These are phyloP conservation scores for Axis porcinus DNA, from an alignment of 2,113 vertebrate species.

Conservation along the genomic window DNA sequence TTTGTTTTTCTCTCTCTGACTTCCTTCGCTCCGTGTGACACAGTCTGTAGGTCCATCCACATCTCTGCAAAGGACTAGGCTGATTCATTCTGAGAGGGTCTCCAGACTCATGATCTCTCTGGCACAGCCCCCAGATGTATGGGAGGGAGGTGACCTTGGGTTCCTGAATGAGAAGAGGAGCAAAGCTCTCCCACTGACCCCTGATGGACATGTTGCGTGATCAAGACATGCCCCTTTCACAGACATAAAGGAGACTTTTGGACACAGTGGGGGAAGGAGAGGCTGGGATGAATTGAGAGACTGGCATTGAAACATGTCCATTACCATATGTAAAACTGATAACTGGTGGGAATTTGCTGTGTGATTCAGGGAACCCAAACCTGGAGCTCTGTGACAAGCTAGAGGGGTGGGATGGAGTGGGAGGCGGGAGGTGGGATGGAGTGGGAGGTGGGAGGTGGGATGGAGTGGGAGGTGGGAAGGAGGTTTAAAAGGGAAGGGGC, in stretches of 20 bases:
- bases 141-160: background rate
- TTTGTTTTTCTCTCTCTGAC: background rate
- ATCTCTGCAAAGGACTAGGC: background rate
- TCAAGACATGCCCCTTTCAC: background rate
- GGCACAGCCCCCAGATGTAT: too few relatives aligned
- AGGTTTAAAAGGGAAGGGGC: background rate
- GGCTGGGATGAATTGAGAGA: background rate
- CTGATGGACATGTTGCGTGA: background rate
- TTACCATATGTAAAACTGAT: background rate
- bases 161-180: background rate
- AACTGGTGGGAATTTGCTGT: accelerated
- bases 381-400: background rate
- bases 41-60: background rate
- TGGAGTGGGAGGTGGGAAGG: background rate
- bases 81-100: background rate
- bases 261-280: background rate
- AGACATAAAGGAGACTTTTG: background rate
- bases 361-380: background rate
- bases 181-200: background rate
- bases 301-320: background rate
- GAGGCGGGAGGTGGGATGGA: background rate
- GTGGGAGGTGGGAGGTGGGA: background rate
- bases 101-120: background rate
- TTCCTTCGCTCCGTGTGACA: background rate
- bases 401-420: background rate